Evolutionary conservation across 2,113 vertebrate species (phyloP).

Genomic region (Daphoenositta chrysoptera): DNA sequence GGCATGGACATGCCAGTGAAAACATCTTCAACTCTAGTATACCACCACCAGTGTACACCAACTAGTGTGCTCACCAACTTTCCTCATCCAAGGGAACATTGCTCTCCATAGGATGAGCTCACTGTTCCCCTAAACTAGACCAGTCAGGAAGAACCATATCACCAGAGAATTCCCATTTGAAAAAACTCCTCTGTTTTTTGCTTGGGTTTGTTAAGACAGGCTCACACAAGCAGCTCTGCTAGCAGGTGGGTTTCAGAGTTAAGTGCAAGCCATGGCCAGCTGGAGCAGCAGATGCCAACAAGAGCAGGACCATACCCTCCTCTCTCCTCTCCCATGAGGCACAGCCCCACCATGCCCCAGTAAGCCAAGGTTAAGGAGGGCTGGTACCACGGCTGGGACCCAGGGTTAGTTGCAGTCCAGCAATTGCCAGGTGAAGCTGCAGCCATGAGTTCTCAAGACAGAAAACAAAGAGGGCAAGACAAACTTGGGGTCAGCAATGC

Average conservation of each 20-base stretch:
- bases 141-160: background rate
- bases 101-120: background rate
- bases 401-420: background rate
- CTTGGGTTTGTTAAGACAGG: background rate
- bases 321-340: background rate
- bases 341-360: background rate
- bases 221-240: background rate
- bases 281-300: background rate
- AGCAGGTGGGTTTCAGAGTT: background rate
- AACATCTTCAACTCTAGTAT: background rate
- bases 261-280: background rate
- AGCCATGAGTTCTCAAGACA: background rate
- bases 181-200: background rate
- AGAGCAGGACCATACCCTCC: background rate
- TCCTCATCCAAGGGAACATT: fast-evolving
- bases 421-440: background rate
- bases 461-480: background rate
- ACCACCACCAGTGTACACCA: too few species aligned
- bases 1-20: background rate
- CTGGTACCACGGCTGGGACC: fast-evolving
- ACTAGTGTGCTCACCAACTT: background rate
- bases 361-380: background rate
- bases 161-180: background rate
- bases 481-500: background rate
- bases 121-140: background rate